Conservation (phyloP, 1,140 invertebrate genomes). For the Bombus picipes region DNA sequence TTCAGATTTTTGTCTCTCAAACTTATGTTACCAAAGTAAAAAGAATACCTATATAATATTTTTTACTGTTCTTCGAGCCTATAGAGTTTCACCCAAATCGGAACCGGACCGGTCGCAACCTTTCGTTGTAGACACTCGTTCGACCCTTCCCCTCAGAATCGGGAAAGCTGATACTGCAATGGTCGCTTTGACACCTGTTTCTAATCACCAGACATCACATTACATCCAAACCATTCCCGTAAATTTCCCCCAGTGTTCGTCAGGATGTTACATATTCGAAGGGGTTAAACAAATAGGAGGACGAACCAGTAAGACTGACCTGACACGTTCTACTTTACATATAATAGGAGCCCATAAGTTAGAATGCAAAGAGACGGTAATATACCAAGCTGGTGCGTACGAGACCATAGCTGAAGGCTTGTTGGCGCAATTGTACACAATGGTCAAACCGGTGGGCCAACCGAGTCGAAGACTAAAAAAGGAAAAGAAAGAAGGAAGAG, state of each 20-base stretch:
- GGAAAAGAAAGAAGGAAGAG: neutral
- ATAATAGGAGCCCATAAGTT: conserved; percentile 68
- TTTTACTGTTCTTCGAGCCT: no score
- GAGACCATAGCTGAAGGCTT: conserved; percentile 24
- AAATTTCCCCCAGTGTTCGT: neutral
- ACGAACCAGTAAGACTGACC: conserved; percentile 37
- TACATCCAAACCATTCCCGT: neutral
- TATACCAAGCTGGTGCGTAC: conserved; percentile 44
- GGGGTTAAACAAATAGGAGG: conserved; percentile 36
- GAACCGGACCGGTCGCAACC: no score
- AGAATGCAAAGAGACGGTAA: conserved; percentile 58
- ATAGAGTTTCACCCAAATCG: no score
- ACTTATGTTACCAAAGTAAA: no score
- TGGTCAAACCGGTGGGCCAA: conserved; percentile 12
- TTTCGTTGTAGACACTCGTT: neutral
- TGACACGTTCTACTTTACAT: conserved; percentile 62
- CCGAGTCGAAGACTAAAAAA: conserved; percentile 1
- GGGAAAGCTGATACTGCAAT: neutral
- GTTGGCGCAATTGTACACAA: conserved; percentile 43
- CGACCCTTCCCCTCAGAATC: neutral
- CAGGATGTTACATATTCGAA: neutral
- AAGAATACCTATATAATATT: no score
- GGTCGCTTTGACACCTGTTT: neutral
- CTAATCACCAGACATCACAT: neutral
- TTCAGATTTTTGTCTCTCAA: no score